Evolutionary conservation across 1,140 invertebrate genomes (phyloP), one percentile per base, ranked within the genome.

Genomic region (Aleiodes sp.): DNA sequence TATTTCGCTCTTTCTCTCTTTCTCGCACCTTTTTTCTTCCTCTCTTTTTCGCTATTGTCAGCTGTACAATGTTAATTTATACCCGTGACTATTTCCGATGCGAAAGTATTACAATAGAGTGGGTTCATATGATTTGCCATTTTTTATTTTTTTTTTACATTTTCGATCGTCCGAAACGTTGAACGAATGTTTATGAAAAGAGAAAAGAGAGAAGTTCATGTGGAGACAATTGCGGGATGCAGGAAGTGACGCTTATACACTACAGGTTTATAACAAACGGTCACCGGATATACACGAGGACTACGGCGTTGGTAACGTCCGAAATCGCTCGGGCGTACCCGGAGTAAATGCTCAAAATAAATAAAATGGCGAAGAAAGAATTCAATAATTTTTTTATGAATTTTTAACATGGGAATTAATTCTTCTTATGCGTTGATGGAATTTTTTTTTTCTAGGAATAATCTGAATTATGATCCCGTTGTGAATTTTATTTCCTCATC

Each of bases 211-310:
- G 3, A 21, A 52, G 46, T 52, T 52, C n/a, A n/a, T n/a, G 12
- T 26, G 46, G 56, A 65, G 68, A 72, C 70, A 72, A 72, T 72
- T 69, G 60, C 66, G 66, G 70, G 70, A 72, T 72, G 66, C 66
- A 72, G 66, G 66, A 72, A 72, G 66, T 72, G 70, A 72, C 70
- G 70, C 46, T 52, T 52, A 52, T 52, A 65, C 28, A n/a, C n/a
- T n/a, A 59, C 39, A 33, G 65, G 52, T 56, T 64, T 60, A 60
- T 59, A 60, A 43, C 57, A 68, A 68, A 69, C 65, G 35, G 52
- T 62, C 41, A 14, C 60, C 65, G 59, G 70, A 68, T 43, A 61
- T 65, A 26, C 33, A 62, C 43, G 65, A 52, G 62, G 56, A 57
- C 67, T 59, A 62, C 66, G 41, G 43, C 57, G 33, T 37, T 28